Base-by-base conservation (phyloP, 2,888 invertebrate species). In the Diaprepes abbreviatus region DNA sequence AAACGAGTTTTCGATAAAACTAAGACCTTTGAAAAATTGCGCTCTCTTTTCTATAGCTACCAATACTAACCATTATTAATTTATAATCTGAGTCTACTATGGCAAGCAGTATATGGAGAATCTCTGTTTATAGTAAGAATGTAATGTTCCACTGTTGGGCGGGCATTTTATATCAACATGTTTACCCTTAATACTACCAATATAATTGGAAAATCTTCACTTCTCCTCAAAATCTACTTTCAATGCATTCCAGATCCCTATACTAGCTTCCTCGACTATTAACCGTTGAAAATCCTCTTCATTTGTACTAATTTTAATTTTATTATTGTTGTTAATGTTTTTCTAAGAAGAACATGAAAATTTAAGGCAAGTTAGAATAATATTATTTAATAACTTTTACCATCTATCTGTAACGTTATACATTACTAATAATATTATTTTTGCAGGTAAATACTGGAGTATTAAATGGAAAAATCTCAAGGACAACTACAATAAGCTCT, bases 201-300 rank as follows among this genome's bases (percentile, higher is more conserved):
- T 28, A 50, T 21, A 50, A 50, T 50, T 50, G 50, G 21, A 50
- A 50, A 50, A n/a, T 50, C 21, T 19, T 21, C 50, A 50, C 9
- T 9, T 50, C 50, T 9, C 10, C 3, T 50, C 9, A 17, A 50
- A 17, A 19, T 21, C 50, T 48, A 48, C 48, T 60, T 60, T 21
- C 48, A 60, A 48, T 48, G 60, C 60, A 24, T 60, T 60, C 45
- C 45, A 60, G 48, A 60, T 48, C 17, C n/a, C 60, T 50, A 28
- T n/a, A 24, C 60, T 1, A 5, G 12, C 48, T 48, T 60, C 60
- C 9, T 60, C 48, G 48, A 60, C 24, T 60, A 60, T 48, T 60
- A 60, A 60, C 28, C 14, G 48, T 60, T 60, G 60, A 28, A n/a
- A n/a, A n/a, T n/a, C n/a, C n/a, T n/a, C n/a, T n/a, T n/a, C n/a